Conservation (phyloP, 2,888 invertebrate species). For the Tridacna gigas region DNA sequence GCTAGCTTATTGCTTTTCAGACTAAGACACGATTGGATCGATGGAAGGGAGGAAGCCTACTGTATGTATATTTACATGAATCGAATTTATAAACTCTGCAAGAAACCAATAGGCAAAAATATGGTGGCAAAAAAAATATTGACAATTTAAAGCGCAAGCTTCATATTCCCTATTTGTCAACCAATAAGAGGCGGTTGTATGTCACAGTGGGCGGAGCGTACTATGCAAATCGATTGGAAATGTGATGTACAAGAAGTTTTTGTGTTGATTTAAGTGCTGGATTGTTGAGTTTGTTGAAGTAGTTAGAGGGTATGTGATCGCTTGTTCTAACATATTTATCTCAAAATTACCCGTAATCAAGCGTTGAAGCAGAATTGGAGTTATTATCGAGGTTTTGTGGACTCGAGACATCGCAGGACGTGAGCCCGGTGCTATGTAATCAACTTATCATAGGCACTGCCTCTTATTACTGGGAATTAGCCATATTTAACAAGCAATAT, state of each 20-base stretch:
- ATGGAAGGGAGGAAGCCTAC: not conserved
- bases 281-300: slow-evolving; percentile 65
- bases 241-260: slow-evolving; percentile 72
- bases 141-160: slow-evolving; percentile 21
- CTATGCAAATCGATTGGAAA: slow-evolving; percentile 67
- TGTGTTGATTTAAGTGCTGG: slow-evolving; percentile 78
- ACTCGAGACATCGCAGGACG: slow-evolving; percentile 38
- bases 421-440: slow-evolving; percentile 53
- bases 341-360: slow-evolving; percentile 77
- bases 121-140: slow-evolving; percentile 19
- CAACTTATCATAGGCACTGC: slow-evolving; percentile 46
- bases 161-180: slow-evolving; percentile 22
- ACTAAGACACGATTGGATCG: not conserved
- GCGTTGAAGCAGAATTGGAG: slow-evolving; percentile 59
- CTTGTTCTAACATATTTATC: slow-evolving; percentile 73
- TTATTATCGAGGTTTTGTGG: slow-evolving; percentile 57
- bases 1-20: not conserved
- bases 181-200: slow-evolving; percentile 60
- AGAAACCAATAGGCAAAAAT: slow-evolving; percentile 38
- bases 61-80: not conserved
- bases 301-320: slow-evolving; percentile 65
- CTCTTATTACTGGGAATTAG: slow-evolving; percentile 27
- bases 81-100: slow-evolving; percentile 17
- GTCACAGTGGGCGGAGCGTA: slow-evolving; percentile 64
- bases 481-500: slow-evolving; percentile 20